Evolutionary conservation across 2,113 vertebrate genomes (phyloP), one percentile per base, ranked within the genome.

Genomic region (Tupaia chinensis): DNA sequence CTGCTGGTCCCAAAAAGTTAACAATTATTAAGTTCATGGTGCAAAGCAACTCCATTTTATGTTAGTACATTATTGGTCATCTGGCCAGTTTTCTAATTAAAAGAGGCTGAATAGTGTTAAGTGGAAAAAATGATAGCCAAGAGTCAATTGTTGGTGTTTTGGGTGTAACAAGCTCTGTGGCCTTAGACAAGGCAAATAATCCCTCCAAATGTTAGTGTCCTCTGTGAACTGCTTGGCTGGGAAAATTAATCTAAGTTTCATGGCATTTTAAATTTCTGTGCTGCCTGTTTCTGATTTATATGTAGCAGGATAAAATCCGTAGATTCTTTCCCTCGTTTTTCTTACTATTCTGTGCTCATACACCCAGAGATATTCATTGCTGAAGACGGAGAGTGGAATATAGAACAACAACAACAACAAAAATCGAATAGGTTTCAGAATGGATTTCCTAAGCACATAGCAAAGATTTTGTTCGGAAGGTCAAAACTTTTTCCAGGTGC

Each of bases 281-380:
- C 25, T 85, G 78, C 73, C 94, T 63, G 27, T 8, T 92, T 13
- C 58, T 92, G 27, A 95, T 94, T 95, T 92, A 88, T 90, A 73
- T n/a, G 16, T 60, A 82, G 27, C n/a, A 76, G 29, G 34, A 93
- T 91, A 93, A 96, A 95, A 92, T 85, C 25, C 85, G 12, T 70
- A 96, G 29, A 72, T 83, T 58, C 16, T 89, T 90, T 65, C 72
- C 77, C 32, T 96, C 74, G 73, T 92, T 97, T 96, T 94, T 97
- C 92, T 87, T 94, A 83, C 66, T 80, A 9, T 78, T 89, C 80
- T 93, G 66, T 87, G 34, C 44, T 69, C 3, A 56, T 78, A 70
- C 77, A 95, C 5, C 12, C 54, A 92, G 32, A 77, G 32, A 66
- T 79, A 97, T n/a, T 95, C 63, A 69, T 80, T 95, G 78, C 29